phyloP scores from a whole-genome alignment of 2,888 invertebrate species.

The Sycophila texana region DNA sequence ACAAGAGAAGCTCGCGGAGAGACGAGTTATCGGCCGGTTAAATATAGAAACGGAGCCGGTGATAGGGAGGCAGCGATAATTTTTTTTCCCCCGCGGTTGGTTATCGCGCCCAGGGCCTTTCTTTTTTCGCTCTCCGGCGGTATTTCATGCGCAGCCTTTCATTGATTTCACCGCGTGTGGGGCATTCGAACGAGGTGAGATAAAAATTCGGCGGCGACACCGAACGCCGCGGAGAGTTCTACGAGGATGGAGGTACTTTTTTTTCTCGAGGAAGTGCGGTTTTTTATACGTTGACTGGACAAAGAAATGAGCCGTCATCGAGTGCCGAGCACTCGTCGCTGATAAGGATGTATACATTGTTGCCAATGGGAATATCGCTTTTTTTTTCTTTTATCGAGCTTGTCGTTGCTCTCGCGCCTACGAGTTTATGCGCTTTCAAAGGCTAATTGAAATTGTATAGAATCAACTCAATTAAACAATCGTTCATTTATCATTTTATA shows the following conservation, averaged over 20 bases:
- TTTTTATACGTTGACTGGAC: too few species aligned
- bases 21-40: constrained; percentile 1
- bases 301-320: too few species aligned
- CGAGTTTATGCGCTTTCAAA: too few species aligned
- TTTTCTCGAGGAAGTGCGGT: too few species aligned
- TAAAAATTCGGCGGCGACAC: constrained; percentile 1
- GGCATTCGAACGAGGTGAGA: background rate
- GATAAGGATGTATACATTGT: background rate
- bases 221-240: too few species aligned
- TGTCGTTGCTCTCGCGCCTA: background rate
- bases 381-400: background rate
- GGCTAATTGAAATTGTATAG: too few species aligned
- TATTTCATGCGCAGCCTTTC: background rate
- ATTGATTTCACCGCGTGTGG: constrained; percentile 38
- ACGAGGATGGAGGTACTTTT: too few species aligned
- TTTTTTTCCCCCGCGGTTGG: background rate
- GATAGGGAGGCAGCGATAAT: constrained; percentile 6
- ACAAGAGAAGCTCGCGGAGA: background rate
- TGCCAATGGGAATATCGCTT: background rate
- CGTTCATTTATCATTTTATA: too few species aligned
- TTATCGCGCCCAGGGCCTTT: background rate
- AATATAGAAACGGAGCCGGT: constrained; percentile 10
- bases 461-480: too few species aligned
- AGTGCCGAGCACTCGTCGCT: background rate
- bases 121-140: background rate